Base-by-base conservation (phyloP, 1,140 invertebrate species). In the Aphaenogaster rudis region DNA sequence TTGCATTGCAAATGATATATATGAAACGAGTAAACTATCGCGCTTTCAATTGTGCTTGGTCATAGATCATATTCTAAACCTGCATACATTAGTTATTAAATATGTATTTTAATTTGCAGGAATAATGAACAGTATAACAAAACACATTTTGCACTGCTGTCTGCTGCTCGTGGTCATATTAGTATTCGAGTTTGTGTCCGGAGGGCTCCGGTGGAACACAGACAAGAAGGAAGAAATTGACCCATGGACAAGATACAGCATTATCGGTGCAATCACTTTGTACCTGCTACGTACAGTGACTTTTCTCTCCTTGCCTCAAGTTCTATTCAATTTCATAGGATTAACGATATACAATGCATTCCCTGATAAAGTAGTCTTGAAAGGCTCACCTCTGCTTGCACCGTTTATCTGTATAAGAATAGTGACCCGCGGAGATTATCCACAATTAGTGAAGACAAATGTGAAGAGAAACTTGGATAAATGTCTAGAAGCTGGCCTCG, bases 341-440 rank as follows among this genome's bases (percentile, higher is more conserved):
- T 95, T 99, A 45, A 97, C 98, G 48, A 96, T 98, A 86, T 99
- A 99, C 94, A 99, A 99, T 96, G 98, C 98, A 79, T 99, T 99
- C 95, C 98, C 98, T 52, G 98, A 98, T 89, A 99, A 98, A 96
- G 98, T 99, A 6, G 96, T 97, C 84, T 96, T 99, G 3, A 99
- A 99, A 95, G 98, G 98, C 8, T 98, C 98, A 2, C 98, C 98
- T 13, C 94, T 99, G 8, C 95, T 99, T 85, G 98, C 98, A 28
- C 99, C 99, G 5, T 99, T 99, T 94, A 97, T 99, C 69, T 99
- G 99, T 94, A 98, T 99, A 88, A 96, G 99, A 76, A 97, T 99
- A 8, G 99, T 99, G 0, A 99, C 99, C 0, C 96, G 99, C 86
- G 99, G 99, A 1, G 98, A 99, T 95, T 99, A 98, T 95, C 98